phyloP scores from a whole-genome alignment of 2,113 vertebrate species.

The Cyphomyrus plagiostoma region DNA sequence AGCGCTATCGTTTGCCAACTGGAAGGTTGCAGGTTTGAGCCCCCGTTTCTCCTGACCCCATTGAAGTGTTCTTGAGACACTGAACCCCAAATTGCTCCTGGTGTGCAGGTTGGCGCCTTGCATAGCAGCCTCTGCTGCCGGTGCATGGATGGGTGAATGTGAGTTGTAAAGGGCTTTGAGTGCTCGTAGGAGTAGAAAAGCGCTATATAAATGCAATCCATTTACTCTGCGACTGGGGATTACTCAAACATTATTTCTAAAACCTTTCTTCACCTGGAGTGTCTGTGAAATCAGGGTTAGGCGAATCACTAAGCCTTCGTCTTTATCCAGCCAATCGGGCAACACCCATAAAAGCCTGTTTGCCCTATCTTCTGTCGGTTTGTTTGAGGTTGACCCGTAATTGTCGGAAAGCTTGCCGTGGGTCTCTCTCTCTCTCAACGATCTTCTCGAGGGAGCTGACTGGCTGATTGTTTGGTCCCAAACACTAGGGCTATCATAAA shows the following conservation, averaged over 20 bases:
- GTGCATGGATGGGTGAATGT: no score
- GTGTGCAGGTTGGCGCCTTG: no score
- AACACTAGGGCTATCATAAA: background rate
- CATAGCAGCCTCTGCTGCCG: no score
- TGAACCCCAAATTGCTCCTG: no score
- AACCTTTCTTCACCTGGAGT: background rate
- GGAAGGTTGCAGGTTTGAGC: no score
- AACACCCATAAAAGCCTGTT: background rate
- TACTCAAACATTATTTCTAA: background rate
- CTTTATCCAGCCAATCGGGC: background rate
- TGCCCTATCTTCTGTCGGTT: background rate
- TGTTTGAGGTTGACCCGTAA: background rate
- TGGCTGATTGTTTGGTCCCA: background rate
- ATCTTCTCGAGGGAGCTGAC: background rate
- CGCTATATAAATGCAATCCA: no score
- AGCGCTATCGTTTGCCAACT: no score
- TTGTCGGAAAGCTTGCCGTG: background rate
- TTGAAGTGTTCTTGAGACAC: no score
- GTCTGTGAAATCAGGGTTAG: background rate
- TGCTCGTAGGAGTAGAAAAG: no score
- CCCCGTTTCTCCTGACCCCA: no score
- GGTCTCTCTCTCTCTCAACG: background rate
- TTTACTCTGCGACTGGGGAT: background rate
- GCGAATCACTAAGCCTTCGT: background rate
- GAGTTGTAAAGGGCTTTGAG: no score